A percentile compares a stretch with the other conserved stretches of the same genome.
Evolutionary conservation across 2,797 vertebrate species (phyloP).

Genomic region (Gallinago nigripennis): DNA sequence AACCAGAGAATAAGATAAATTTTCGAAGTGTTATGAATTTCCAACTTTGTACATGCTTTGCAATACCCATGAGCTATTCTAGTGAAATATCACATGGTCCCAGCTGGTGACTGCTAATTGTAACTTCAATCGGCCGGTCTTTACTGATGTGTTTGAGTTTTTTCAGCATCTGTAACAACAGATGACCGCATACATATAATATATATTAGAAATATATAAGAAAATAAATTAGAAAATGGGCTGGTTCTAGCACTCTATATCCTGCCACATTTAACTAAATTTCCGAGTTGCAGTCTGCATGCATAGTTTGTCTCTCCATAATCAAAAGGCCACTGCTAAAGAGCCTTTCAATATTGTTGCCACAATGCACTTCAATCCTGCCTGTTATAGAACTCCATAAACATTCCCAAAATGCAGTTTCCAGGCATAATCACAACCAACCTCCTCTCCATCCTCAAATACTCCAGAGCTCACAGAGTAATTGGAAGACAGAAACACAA

Average conservation of each 20-base stretch:
- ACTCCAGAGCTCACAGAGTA: background rate
- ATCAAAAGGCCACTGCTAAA: background rate
- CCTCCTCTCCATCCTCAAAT: background rate
- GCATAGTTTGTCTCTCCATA: background rate
- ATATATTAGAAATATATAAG: background rate
- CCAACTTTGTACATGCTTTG: background rate
- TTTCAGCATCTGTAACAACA: background rate
- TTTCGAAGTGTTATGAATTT: background rate
- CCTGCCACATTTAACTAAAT: background rate
- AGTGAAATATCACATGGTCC: background rate
- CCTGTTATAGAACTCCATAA: background rate
- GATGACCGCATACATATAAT: fast-evolving
- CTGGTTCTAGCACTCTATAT: background rate
- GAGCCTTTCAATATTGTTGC: background rate
- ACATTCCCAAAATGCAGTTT: background rate
- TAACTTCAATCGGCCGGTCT: background rate
- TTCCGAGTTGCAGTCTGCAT: background rate
- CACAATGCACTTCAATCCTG: background rate
- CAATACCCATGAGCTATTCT: background rate
- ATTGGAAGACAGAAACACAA: background rate
- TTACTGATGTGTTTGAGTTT: background rate
- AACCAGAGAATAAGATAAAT: background rate
- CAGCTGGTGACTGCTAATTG: background rate
- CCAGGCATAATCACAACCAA: background rate
- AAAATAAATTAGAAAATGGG: background rate